Conservation (phyloP, 1,140 invertebrate genomes). For the Hestina assimilis region DNA sequence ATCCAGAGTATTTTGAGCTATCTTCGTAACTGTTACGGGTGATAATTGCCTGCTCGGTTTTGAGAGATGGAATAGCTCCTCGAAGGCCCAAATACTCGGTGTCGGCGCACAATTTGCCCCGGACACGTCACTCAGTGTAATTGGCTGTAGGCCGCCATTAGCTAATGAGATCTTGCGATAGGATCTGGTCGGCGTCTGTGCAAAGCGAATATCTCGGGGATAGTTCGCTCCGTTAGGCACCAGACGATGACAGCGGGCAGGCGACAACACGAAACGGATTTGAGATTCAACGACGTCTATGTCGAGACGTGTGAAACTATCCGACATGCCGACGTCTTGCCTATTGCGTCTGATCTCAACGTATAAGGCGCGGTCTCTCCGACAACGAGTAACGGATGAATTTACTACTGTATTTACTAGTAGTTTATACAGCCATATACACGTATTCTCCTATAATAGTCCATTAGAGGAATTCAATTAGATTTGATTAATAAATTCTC, state of each 20-base stretch:
- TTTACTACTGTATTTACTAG: slow-evolving; percentile 23
- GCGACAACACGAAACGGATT: slow-evolving; percentile 46
- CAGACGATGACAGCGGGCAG: slow-evolving; percentile 45
- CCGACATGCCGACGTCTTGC: slow-evolving; percentile 28
- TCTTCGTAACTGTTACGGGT: background rate
- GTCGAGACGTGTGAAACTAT: slow-evolving; percentile 44
- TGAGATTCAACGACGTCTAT: slow-evolving; percentile 39
- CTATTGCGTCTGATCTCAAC: slow-evolving; percentile 20
- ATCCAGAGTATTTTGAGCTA: slow-evolving; percentile 6
- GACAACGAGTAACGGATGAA: slow-evolving; percentile 20
- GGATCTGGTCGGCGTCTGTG: slow-evolving; percentile 46
- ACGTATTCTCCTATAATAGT: slow-evolving; percentile 10
- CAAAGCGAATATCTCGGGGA: slow-evolving; percentile 38
- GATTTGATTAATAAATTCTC: background rate
- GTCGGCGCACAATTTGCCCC: slow-evolving; percentile 52
- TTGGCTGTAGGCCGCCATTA: slow-evolving; percentile 54
- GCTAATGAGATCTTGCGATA: slow-evolving; percentile 63
- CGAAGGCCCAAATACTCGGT: slow-evolving; percentile 31
- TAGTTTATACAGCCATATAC: slow-evolving; percentile 8
- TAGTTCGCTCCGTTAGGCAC: slow-evolving; percentile 39
- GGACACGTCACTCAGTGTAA: slow-evolving; percentile 66
- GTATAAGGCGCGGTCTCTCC: slow-evolving; percentile 26
- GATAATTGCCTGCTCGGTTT: slow-evolving; percentile 9
- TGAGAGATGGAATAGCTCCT: slow-evolving; percentile 4
- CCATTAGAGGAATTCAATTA: background rate